Percentiles rank a stretch among this genome's conserved stretches.
These are phyloP conservation scores for Gorsachius magnificus DNA, from an alignment of 2,797 vertebrate species.

Conservation along the genomic window DNA sequence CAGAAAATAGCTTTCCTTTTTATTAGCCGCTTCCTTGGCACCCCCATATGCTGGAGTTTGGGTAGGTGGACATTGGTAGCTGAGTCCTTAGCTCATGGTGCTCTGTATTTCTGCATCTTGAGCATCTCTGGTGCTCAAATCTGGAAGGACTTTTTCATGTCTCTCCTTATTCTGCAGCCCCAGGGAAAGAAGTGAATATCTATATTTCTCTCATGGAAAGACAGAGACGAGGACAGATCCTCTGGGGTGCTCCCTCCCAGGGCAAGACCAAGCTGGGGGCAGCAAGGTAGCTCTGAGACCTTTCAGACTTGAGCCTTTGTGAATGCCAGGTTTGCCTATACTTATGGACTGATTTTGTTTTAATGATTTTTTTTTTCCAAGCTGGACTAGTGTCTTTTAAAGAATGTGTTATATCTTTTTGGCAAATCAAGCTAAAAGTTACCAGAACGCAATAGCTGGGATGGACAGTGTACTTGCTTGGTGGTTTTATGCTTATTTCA, in stretches of 20 bases:
- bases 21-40: background rate
- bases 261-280: background rate
- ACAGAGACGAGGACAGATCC: background rate
- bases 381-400: accelerated
- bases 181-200: background rate
- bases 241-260: background rate
- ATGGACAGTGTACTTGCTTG: background rate
- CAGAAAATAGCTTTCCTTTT: background rate
- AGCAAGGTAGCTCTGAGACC: background rate
- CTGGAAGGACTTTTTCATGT: background rate
- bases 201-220: background rate
- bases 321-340: background rate
- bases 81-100: background rate
- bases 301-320: background rate
- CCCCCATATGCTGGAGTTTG: background rate
- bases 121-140: background rate
- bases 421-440: background rate
- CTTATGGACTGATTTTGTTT: background rate
- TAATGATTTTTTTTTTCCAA: too few relatives aligned
- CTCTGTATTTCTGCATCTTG: background rate
- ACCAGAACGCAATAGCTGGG: background rate
- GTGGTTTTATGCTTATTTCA: background rate
- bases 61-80: background rate
- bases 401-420: background rate
- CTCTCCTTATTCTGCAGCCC: background rate